Base-by-base conservation (phyloP, 1,140 invertebrate species). In the Trichogramma pretiosum region DNA sequence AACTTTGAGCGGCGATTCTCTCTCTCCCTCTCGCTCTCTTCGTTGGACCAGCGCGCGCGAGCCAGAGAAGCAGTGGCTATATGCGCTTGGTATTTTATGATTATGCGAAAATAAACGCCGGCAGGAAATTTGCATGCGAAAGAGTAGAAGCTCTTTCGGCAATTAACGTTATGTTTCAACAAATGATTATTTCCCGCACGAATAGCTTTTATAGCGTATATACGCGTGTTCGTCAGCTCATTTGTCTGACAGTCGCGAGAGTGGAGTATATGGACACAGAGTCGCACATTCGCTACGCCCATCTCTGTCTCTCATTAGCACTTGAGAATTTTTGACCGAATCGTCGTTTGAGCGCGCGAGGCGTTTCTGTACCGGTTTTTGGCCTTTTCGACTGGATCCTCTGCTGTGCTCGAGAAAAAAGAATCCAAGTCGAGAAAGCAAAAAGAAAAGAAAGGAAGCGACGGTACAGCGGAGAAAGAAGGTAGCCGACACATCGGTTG, bases 301-400 rank as follows among this genome's bases (percentile, higher is more conserved):
- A 51, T 52, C 54, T 56, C 55, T 53, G 48, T 53, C 56, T 54
- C 60, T 62, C 60, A 60, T 62, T 62, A 62, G 60, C 60, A 58
- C 60, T 53, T 43, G 32, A 45, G 38, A 55, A 52, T 46, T 50
- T 48, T n/a, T n/a, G n/a, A n/a, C n/a, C n/a, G n/a, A n/a, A n/a
- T n/a, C n/a, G 35, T 37, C 30, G 34, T 36, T 22, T 28, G 28
- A 3, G 26, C 42, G 38, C 38, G n/a, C 36, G 28, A n/a, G 33
- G 40, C 17, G 18, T 11, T 8, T 16, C 13, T 19, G 19, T 36
- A 50, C 36, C 33, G 48, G 35, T 42, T 50, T 18, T 17, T 8
- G 10, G 9, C 11, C 41, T 30, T 37, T 34, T 16, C 24, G 37
- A 38, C 24, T 45, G 44, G 50, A 19, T 37, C 24, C 46, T 52